Percentiles rank a stretch among this genome's conserved stretches.
Conservation (phyloP, 1,140 invertebrate species). For the Heliconius hewitsoni region DNA sequence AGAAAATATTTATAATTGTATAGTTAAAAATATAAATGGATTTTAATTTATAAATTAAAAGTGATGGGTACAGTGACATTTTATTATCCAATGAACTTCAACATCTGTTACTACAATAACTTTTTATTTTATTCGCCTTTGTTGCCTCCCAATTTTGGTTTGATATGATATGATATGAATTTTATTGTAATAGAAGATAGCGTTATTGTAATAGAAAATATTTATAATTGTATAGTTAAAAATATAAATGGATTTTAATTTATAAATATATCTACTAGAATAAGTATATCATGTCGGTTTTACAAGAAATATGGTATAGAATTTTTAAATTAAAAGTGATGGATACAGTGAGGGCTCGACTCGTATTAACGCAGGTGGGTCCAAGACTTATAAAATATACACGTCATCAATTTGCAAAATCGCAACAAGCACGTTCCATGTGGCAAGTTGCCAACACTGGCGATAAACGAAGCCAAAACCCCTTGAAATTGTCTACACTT, state of each 20-base stretch:
- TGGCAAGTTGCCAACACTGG: constrained; percentile 23
- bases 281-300: neutral
- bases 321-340: neutral
- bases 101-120: constrained; percentile 24
- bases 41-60: neutral
- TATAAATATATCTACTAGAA: neutral
- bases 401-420: constrained; percentile 20
- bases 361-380: neutral
- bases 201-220: neutral
- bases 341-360: neutral
- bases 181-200: neutral
- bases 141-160: neutral
- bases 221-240: neutral
- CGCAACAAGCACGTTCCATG: constrained; percentile 18
- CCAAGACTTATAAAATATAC: constrained; percentile 18
- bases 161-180: neutral
- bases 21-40: neutral
- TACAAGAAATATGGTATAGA: neutral
- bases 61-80: too few relatives aligned
- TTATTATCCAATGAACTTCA: constrained; percentile 40
- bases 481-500: constrained; percentile 29
- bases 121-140: constrained; percentile 12
- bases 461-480: constrained; percentile 22
- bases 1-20: neutral
- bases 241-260: neutral